A percentile compares a stretch with the other conserved stretches of the same genome.
Conservation (phyloP, 2,888 invertebrate genomes). For the Cantharis lateralis region DNA sequence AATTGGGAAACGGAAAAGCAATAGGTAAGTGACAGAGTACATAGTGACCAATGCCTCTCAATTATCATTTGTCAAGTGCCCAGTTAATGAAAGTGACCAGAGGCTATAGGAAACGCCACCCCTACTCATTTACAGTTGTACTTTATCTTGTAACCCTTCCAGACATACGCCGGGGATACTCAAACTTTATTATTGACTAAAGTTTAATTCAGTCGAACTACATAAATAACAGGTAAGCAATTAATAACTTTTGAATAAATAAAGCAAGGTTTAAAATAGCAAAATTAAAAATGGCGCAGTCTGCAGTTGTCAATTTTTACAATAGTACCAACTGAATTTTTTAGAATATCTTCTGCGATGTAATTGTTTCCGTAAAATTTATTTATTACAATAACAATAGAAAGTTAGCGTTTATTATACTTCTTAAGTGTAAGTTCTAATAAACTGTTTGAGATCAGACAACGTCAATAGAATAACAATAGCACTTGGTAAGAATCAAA, state of each 20-base stretch:
- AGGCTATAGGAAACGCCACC: slow-evolving; percentile 52
- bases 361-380: background rate
- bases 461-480: slow-evolving; percentile 26
- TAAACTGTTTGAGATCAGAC: background rate
- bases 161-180: slow-evolving; percentile 36
- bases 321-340: background rate
- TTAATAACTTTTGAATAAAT: background rate
- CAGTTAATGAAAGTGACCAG: slow-evolving; percentile 58
- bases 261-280: background rate
- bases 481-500: slow-evolving; percentile 30
- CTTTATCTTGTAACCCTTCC: slow-evolving; percentile 57
- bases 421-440: background rate
- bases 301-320: background rate
- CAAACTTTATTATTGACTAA: slow-evolving; percentile 20
- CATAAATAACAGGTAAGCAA: background rate
- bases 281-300: too few species aligned
- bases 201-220: background rate
- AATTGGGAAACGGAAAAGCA: slow-evolving; percentile 48
- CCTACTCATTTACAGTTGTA: slow-evolving; percentile 53
- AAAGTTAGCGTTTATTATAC: background rate
- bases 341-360: background rate
- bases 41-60: slow-evolving; percentile 57
- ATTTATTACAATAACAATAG: background rate
- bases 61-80: slow-evolving; percentile 59
- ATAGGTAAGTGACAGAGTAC: slow-evolving; percentile 55